Conservation (phyloP, 2,888 invertebrate genomes). For the Hartigia nigra region DNA sequence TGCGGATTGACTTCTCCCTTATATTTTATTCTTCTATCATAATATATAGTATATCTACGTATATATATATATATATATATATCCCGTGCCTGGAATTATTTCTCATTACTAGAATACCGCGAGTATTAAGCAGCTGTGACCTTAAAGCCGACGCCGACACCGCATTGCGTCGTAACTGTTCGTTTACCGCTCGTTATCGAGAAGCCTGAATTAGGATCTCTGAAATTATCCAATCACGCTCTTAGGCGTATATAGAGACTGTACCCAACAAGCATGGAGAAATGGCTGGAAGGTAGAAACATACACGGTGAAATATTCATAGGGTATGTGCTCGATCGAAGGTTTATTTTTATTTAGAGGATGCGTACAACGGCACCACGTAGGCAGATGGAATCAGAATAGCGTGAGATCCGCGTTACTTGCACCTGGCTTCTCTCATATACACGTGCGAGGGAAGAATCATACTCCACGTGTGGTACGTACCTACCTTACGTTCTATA, state of each 20-base stretch:
- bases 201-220: too few relatives aligned
- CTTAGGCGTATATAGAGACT: neutral
- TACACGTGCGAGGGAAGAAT: slow-evolving; percentile 17
- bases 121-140: neutral
- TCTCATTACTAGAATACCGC: neutral
- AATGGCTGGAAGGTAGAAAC: neutral
- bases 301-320: neutral
- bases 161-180: neutral
- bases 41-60: neutral
- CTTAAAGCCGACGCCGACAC: neutral
- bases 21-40: neutral
- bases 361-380: slow-evolving; percentile 23
- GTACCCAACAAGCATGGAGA: neutral
- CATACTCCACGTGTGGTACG: slow-evolving; percentile 5
- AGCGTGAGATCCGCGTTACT: slow-evolving; percentile 59
- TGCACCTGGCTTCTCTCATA: slow-evolving; percentile 56
- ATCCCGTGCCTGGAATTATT: neutral
- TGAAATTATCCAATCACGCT: neutral
- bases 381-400: slow-evolving; percentile 57
- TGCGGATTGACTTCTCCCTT: neutral
- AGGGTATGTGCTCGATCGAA: neutral
- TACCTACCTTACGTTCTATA: neutral
- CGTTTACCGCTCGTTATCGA: neutral
- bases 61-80: too few relatives aligned
- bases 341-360: neutral